phyloP scores from a whole-genome alignment of 2,888 invertebrate species.

The Drosophila leonis region DNA sequence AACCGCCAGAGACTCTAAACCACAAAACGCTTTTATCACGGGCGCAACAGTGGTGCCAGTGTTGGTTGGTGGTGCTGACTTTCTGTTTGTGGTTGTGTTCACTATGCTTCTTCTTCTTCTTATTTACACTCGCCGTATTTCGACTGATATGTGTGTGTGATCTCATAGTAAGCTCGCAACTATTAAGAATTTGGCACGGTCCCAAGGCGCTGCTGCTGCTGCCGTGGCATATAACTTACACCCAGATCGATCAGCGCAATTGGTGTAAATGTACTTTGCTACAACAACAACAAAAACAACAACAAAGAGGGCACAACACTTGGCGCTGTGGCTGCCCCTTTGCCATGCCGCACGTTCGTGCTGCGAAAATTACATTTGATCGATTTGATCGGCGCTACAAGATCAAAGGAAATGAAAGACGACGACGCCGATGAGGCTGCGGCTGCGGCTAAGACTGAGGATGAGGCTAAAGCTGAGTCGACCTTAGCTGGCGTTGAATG shows the following conservation, averaged over 20 bases:
- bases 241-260: conserved; percentile 82
- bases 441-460: conserved; percentile 2
- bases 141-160: conserved; percentile 29
- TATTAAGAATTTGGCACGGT: conserved; percentile 84
- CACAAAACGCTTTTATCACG: conserved; percentile 61
- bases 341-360: conserved; percentile 78
- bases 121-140: conserved; percentile 62
- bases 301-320: conserved; percentile 64
- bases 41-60: conserved; percentile 8
- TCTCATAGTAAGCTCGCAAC: conserved; percentile 75
- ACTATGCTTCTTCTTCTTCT: conserved; percentile 17
- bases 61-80: conserved; percentile 25
- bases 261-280: conserved; percentile 82
- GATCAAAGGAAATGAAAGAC: conserved; percentile 83
- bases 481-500: conserved; percentile 51
- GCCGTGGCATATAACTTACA: conserved; percentile 79
- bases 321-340: conserved; percentile 66
- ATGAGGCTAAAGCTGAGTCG: conserved; percentile 25
- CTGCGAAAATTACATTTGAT: conserved; percentile 85
- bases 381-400: conserved; percentile 85
- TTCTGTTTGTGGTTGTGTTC: conserved; percentile 27
- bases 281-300: conserved; percentile 42
- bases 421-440: conserved; percentile 43
- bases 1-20: conserved; percentile 77
- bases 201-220: conserved; percentile 54